These are phyloP conservation scores for Marisa cornuarietis DNA, from an alignment of 1,140 invertebrate genomes.

Conservation along the genomic window DNA sequence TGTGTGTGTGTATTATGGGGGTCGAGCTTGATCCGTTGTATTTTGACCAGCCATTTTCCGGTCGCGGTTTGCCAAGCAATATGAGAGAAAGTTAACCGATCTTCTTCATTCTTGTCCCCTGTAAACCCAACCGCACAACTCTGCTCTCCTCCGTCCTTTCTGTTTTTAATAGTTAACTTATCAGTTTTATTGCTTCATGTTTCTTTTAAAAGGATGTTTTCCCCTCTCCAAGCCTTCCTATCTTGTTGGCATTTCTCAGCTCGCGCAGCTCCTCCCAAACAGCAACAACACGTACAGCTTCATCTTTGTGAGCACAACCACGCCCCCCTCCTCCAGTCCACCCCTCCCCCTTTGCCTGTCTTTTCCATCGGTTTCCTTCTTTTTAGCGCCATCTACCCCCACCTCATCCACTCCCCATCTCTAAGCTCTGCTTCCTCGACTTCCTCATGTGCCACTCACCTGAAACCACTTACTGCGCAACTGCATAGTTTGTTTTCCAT, in stretches of 20 bases:
- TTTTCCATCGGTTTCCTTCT: slow-evolving; percentile 1
- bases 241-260: slow-evolving; percentile 9
- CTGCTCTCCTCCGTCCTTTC: too few species aligned
- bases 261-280: background rate
- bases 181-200: too few species aligned
- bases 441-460: slow-evolving; percentile 14
- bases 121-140: too few species aligned
- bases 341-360: background rate
- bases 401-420: background rate
- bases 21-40: background rate
- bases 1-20: background rate
- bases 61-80: too few species aligned
- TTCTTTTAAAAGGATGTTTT: too few species aligned
- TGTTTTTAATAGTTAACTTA: too few species aligned
- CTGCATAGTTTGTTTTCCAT: slow-evolving; percentile 18
- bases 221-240: background rate
- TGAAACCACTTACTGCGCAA: slow-evolving; percentile 15
- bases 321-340: background rate
- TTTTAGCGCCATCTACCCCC: background rate
- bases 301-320: background rate
- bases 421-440: background rate
- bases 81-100: too few species aligned
- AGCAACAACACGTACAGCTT: background rate
- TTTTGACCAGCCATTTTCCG: background rate
- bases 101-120: too few species aligned